phyloP scores from a whole-genome alignment of 2,113 vertebrate species.

The Gracilinanus agilis region DNA sequence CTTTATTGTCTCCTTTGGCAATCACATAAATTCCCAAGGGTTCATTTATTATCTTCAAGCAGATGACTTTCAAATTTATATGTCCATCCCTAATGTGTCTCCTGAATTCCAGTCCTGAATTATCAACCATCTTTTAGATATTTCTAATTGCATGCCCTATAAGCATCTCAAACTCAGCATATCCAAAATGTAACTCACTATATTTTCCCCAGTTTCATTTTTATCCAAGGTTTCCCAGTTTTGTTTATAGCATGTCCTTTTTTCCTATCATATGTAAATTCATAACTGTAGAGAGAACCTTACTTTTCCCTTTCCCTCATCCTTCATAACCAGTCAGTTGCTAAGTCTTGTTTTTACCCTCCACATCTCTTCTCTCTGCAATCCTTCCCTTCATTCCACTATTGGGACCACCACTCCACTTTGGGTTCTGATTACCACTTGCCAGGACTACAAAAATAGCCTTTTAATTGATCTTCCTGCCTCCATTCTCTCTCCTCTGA shows the following conservation, averaged over 20 bases:
- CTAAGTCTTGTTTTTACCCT: not conserved
- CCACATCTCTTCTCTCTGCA: not conserved
- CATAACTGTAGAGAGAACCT: not conserved
- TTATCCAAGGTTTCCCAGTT: not conserved
- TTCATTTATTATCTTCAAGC: not conserved
- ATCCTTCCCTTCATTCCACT: not conserved
- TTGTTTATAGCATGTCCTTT: not conserved
- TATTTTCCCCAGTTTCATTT: not conserved
- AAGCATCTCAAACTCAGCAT: not conserved
- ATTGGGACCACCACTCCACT: not conserved
- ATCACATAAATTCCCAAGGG: not conserved
- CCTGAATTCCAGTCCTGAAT: not conserved
- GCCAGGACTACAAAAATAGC: not conserved
- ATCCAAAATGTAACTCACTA: not conserved
- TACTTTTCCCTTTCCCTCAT: not conserved
- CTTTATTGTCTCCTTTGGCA: not conserved
- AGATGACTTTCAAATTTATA: not conserved
- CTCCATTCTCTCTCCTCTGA: not conserved
- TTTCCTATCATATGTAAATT: not conserved
- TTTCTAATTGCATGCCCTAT: not conserved
- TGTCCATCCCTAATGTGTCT: not conserved
- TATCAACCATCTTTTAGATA: not conserved
- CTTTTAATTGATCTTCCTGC: not conserved
- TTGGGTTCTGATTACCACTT: not conserved
- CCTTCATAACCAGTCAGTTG: not conserved